Evolutionary conservation across 2,888 invertebrate species (phyloP).

Genomic region (Macrophya alboannulata): DNA sequence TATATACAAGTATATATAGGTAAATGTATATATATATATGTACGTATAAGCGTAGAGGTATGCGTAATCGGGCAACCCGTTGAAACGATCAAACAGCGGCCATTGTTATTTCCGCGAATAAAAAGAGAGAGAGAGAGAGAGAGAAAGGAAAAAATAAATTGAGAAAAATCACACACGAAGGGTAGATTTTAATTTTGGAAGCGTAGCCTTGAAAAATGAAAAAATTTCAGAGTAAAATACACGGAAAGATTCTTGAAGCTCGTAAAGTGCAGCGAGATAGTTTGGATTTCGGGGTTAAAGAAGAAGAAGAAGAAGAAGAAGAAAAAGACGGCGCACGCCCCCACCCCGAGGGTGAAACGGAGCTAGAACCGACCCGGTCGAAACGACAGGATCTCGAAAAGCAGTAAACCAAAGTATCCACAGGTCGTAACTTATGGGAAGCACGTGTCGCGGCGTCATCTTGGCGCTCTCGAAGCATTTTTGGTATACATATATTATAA

Average conservation of each 20-base stretch:
- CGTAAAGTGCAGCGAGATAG: not conserved
- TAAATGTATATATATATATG: not conserved
- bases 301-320: not conserved
- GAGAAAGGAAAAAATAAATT: constrained; percentile 49
- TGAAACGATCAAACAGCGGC: constrained; percentile 42
- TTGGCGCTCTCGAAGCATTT: constrained; percentile 22
- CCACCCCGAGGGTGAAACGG: not conserved
- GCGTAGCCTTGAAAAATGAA: constrained; percentile 49
- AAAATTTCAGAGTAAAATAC: not conserved
- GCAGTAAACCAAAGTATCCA: constrained; percentile 54
- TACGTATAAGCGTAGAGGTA: not conserved
- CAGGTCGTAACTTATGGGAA: constrained; percentile 50
- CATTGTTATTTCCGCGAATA: constrained; percentile 55
- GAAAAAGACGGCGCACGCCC: not conserved
- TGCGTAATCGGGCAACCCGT: not conserved
- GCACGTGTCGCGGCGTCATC: constrained; percentile 50
- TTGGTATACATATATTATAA: not conserved
- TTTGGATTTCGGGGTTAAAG: not conserved
- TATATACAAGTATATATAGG: not conserved
- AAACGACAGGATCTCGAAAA: constrained; percentile 37
- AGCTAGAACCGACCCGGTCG: not conserved
- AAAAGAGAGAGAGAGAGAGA: constrained; percentile 32
- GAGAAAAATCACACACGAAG: constrained; percentile 21
- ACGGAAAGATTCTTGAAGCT: not conserved
- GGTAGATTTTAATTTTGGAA: constrained; percentile 49